Evolutionary conservation across 2,888 invertebrate genomes (phyloP), one percentile per base, ranked within the genome.

Genomic region (Tachystola acroxantha): DNA sequence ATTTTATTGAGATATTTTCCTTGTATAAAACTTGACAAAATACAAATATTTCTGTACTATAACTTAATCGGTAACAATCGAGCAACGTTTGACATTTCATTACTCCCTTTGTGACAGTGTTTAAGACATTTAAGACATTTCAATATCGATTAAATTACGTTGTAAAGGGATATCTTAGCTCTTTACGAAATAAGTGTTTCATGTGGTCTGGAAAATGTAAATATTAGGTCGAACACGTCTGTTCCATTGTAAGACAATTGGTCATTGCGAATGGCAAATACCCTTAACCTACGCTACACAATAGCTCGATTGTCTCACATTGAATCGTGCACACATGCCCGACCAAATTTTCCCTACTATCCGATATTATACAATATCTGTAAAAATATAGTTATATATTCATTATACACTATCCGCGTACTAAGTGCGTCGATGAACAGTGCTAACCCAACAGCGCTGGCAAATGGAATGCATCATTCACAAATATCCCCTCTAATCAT

Each of bases 21-120:
- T 78, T 82, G 81, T 86, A 85, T 84, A 86, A 84, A 35, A 86
- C 72, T 73, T 85, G 85, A 80, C 74, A 85, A 86, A 85, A 86
- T 85, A 86, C 81, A 80, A 81, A 80, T 71, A 76, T 76, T 67
- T 77, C 63, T 72, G 74, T 72, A 75, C 69, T 76, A 67, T 74
- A 73, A 77, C 74, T 74, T 79, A 81, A 67, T 70, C 75, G 80
- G 84, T 84, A 85, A 85, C 84, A 78, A 82, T 78, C 78, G 74
- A 78, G 75, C 69, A 77, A 77, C 67, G 65, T 75, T 70, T 70
- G 69, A 75, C 67, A 74, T 71, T 67, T 66, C 51, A 67, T 71
- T 74, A 78, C 76, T 79, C 79, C 79, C 74, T 80, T 78, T 81
- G 80, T 78, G 80, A 81, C 80, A 67, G 68, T 75, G 70, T 70